Evolutionary conservation across 1,140 invertebrate species (phyloP).

Genomic region (Diprion similis): DNA sequence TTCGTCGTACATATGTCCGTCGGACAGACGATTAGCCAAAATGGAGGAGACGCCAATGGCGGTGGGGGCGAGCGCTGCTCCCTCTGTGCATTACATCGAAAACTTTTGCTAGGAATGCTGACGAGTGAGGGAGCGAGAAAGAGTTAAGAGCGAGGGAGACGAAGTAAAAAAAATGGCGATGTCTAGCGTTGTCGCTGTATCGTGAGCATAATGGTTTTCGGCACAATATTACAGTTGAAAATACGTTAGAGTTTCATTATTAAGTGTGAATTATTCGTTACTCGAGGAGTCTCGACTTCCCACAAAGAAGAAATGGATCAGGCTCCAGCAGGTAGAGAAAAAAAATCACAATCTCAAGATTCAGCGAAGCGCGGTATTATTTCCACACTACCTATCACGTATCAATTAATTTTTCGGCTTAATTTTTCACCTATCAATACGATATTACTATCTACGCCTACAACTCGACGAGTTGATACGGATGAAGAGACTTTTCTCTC

Average conservation of each 20-base stretch:
- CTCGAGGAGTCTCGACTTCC: conserved; percentile 1
- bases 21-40: not conserved
- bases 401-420: conserved; percentile 17
- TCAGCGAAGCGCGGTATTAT: conserved; percentile 24
- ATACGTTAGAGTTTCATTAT: not conserved
- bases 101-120: too few relatives aligned
- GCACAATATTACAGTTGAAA: not conserved
- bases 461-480: not conserved
- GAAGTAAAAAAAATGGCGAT: conserved; percentile 10
- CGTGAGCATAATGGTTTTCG: conserved; percentile 15
- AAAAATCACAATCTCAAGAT: conserved; percentile 24
- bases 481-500: conserved; percentile 27
- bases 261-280: conserved; percentile 1
- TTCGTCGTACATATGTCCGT: not conserved
- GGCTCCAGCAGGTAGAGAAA: conserved; percentile 43
- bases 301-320: conserved; percentile 40
- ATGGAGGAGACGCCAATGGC: not conserved
- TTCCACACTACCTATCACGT: conserved; percentile 22
- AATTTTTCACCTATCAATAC: conserved; percentile 13
- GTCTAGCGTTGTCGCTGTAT: conserved; percentile 20
- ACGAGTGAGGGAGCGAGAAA: not conserved
- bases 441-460: conserved; percentile 21
- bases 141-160: not conserved
- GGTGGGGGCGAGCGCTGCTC: too few relatives aligned
- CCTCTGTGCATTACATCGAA: too few relatives aligned